A percentile compares a stretch with the other conserved stretches of the same genome.
phyloP scores from a whole-genome alignment of 2,113 vertebrate species.

The Cololabis saira region DNA sequence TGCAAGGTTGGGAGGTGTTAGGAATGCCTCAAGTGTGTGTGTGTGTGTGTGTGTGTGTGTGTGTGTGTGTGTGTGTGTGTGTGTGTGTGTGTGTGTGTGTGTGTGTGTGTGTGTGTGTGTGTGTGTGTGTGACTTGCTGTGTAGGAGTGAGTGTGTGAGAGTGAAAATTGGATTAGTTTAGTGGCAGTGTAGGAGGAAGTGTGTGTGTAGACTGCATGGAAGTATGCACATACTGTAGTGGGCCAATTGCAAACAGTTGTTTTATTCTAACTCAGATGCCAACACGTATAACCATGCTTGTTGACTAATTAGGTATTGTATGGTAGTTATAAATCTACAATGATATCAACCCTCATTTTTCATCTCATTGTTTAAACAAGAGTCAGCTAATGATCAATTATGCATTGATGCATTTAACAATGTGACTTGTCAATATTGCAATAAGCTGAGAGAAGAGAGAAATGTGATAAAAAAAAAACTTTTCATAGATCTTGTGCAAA shows the following conservation, averaged over 20 bases:
- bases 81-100: slow-evolving; percentile 59
- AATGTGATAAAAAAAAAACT: no score
- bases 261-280: slow-evolving; percentile 16
- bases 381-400: not conserved
- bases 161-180: slow-evolving; percentile 67
- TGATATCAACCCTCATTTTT: not conserved
- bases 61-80: slow-evolving; percentile 57
- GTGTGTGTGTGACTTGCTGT: slow-evolving; percentile 57
- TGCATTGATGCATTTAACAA: no score
- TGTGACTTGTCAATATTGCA: no score
- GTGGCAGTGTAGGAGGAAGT: slow-evolving; percentile 48
- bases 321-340: not conserved
- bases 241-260: slow-evolving; percentile 1
- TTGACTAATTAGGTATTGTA: slow-evolving; percentile 6
- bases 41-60: slow-evolving; percentile 57
- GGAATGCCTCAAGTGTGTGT: slow-evolving; percentile 59
- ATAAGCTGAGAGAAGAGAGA: no score
- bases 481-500: no score
- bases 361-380: not conserved
- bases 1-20: slow-evolving; percentile 24
- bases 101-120: slow-evolving; percentile 55
- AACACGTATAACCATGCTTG: not conserved
- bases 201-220: slow-evolving; percentile 14
- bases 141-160: slow-evolving; percentile 60
- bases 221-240: slow-evolving; percentile 10